Base-by-base conservation (phyloP, 2,113 vertebrate species). In the Balaeniceps rex region DNA sequence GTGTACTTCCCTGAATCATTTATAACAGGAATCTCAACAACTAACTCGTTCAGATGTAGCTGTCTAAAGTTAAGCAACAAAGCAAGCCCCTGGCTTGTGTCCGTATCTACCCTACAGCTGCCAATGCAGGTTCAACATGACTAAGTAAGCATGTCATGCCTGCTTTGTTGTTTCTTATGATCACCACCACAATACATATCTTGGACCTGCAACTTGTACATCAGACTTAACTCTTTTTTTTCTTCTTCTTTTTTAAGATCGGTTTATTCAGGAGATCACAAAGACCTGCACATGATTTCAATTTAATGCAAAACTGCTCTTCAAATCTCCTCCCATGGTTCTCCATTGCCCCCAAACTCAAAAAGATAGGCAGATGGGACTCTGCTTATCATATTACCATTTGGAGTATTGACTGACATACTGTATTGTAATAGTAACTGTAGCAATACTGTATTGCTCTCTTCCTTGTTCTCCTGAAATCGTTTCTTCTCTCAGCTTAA, bases 11-110 rank as follows among this genome's bases (percentile, higher is more conserved):
- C 69, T 72, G 19, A 19, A 57, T 36, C 24, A 34, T 16, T 11
- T 21, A 0, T 14, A 82, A 34, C 5, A 82, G 33, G 42, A 70
- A 51, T 6, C 31, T 52, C n/a, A 65, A 81, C 51, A 82, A 9
- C 9, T 5, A 42, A 63, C 24, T n/a, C 33, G 14, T 21, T 65
- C 11, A 66, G 49, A 47, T 11, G 14, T 18, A 65, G 47, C 17
- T 33, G 38, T 19, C 21, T 44, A 19, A 64, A 71, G 38, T 42
- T 29, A 82, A 75, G 40, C 26, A 28, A 60, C 23, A 77, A 72
- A 88, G 83, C 57, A 63, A 63, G 2, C 1, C 3, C 33, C 22
- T 6, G 38, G 0, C 21, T 12, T 26, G 4, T 2, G 4, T 31
- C 22, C 6, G 4, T 28, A 21, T 19, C n/a, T 86, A 51, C 38